Base-by-base conservation (phyloP, 2,113 vertebrate genomes). In the Dissostichus mawsoni region DNA sequence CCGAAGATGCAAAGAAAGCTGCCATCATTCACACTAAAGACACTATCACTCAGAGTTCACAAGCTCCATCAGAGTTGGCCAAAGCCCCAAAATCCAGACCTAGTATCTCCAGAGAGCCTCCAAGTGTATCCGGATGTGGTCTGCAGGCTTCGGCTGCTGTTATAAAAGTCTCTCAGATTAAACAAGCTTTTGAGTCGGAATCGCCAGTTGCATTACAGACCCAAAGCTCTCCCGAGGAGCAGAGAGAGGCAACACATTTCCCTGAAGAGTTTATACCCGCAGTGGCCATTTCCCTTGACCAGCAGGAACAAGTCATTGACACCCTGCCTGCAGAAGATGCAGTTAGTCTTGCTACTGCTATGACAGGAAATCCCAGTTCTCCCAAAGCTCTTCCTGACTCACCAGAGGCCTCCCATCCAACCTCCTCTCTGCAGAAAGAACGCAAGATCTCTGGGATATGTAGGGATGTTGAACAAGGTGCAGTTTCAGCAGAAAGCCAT, bases 131-230 rank as follows among this genome's bases (percentile, higher is more conserved):
- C 52, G 95, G 95, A 8, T 95, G 95, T 90, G 95, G 95, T 69
- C 87, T 95, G 55, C 86, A 90, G 11, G 78, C 87, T 25, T 95
- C 95, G 69, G 82, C 88, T 11, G 91, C 94, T 73, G 78, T 92
- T 0, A 93, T 95, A 23, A 94, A 93, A n/a, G 92, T 95, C 63
- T 94, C 92, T 73, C 91, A 92, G 83, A 91, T 95, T 25, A 96
- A 95, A 89, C 91, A 94, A 81, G 89, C 92, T 16, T 96, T 96
- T 88, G 95, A 96, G 76, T 80, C 87, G 11, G 81, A 89, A 23
- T 89, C 87, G 52, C 48, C 68, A 14, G 75, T n/a, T 47, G 16
- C 53, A 20, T 55, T 69, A 8, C 74, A 18, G 18, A 52, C 23
- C 0, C 8, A 66, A 0, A 5, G 51, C 47, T 61, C 82, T 73